Evolutionary conservation across 1,140 invertebrate species (phyloP).

Genomic region (Hydropsyche tenuis): DNA sequence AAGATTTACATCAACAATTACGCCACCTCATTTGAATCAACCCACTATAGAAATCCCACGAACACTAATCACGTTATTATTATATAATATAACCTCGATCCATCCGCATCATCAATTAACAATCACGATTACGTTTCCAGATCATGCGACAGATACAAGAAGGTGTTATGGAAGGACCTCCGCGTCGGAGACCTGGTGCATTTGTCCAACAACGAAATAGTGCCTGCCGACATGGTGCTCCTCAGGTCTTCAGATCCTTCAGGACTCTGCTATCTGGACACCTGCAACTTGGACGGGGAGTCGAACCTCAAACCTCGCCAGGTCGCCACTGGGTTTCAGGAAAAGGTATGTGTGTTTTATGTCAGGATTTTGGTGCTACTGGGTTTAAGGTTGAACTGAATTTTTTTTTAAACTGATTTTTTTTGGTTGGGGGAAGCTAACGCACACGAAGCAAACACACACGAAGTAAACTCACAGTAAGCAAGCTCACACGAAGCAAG

Average conservation of each 20-base stretch:
- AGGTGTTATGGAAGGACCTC: conserved; percentile 88
- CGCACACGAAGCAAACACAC: too few species aligned
- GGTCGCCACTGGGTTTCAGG: conserved; percentile 74
- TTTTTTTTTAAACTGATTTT: too few species aligned
- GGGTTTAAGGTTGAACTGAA: too few species aligned
- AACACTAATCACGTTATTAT: too few species aligned
- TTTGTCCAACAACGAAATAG: conserved; percentile 94
- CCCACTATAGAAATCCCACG: too few species aligned
- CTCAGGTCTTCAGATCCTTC: conserved; percentile 89
- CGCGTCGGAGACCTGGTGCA: conserved; percentile 95
- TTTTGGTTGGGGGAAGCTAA: too few species aligned
- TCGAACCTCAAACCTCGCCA: conserved; percentile 98
- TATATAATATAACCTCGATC: background rate
- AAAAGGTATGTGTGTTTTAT: conserved; percentile 66
- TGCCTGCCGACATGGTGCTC: conserved; percentile 94
- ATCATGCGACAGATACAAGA: conserved; percentile 81
- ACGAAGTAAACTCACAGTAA: too few species aligned
- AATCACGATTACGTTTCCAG: conserved; percentile 66
- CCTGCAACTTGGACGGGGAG: conserved; percentile 98
- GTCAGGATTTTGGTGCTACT: too few species aligned
- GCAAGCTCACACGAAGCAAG: too few species aligned
- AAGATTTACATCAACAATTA: too few species aligned
- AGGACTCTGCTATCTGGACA: conserved; percentile 96
- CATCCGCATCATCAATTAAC: conserved; percentile 38
- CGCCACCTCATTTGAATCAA: too few species aligned